These are phyloP conservation scores for Lasioglossum leucozonium DNA, from an alignment of 2,888 invertebrate species.

Conservation along the genomic window DNA sequence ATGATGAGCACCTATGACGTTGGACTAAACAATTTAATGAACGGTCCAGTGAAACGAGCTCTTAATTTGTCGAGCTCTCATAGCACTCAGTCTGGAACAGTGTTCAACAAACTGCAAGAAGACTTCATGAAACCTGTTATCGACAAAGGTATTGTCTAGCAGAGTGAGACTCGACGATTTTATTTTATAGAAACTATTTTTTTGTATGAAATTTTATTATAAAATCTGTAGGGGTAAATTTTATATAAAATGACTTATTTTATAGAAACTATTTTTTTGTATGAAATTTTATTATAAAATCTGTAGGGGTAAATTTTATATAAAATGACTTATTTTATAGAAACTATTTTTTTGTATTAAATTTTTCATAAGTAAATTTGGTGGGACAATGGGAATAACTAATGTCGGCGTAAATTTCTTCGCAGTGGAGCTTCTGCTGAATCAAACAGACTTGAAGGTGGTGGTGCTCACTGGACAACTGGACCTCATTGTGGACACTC, in stretches of 20 bases:
- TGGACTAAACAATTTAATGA: conserved; percentile 87
- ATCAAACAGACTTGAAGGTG: conserved; percentile 89
- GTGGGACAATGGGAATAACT: too few relatives aligned
- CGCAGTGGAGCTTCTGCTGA: conserved; percentile 88
- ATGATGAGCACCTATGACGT: accelerated
- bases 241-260: too few relatives aligned
- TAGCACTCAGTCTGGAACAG: conserved; percentile 87
- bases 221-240: too few relatives aligned
- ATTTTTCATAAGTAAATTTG: too few relatives aligned
- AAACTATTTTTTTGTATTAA: too few relatives aligned
- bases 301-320: too few relatives aligned
- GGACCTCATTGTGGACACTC: conserved; percentile 93
- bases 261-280: too few relatives aligned
- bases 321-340: too few relatives aligned
- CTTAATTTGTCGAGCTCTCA: conserved; percentile 87
- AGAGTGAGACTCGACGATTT: background rate
- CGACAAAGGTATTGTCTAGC: conserved; percentile 86
- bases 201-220: too few relatives aligned
- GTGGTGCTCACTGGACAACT: conserved; percentile 92
- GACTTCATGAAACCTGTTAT: conserved; percentile 95
- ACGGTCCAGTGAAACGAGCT: conserved; percentile 88
- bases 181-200: too few relatives aligned
- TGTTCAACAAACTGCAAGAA: conserved; percentile 87
- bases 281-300: too few relatives aligned
- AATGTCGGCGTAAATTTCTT: conserved; percentile 18